Percentiles rank a stretch among this genome's conserved stretches.
These are phyloP conservation scores for Hirudo medicinalis DNA, from an alignment of 1,140 invertebrate species.

Conservation along the genomic window DNA sequence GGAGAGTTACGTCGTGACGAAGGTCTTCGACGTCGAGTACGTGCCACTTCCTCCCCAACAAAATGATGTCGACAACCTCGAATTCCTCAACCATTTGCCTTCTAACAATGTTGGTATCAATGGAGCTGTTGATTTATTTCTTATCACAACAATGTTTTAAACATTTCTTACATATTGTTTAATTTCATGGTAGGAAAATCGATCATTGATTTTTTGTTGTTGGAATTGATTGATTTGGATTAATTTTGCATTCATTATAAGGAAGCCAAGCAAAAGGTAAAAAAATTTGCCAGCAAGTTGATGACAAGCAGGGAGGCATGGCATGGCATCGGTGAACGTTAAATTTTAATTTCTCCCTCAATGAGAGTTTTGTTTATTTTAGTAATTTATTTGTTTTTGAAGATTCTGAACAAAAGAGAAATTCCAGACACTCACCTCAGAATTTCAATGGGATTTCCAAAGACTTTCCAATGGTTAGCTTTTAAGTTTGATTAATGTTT, in stretches of 20 bases:
- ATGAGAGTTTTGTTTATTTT: too few relatives aligned
- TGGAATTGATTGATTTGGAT: background rate
- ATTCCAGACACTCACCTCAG: too few relatives aligned
- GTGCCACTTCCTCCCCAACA: conserved; percentile 24
- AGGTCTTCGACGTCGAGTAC: conserved; percentile 41
- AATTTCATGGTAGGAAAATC: background rate
- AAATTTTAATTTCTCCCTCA: too few relatives aligned
- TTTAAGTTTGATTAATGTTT: too few relatives aligned
- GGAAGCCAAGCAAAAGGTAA: conserved; percentile 20
- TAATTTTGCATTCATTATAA: background rate
- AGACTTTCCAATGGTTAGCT: too few relatives aligned
- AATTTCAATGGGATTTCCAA: too few relatives aligned
- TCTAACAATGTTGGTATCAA: conserved; percentile 13
- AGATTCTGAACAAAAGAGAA: too few relatives aligned
- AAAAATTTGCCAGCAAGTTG: conserved; percentile 23
- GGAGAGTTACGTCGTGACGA: conserved; percentile 39
- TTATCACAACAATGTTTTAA: background rate
- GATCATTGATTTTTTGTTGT: too few relatives aligned
- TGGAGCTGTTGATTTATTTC: background rate
- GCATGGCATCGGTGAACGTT: conserved; percentile 8
- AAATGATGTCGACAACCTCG: conserved; percentile 34
- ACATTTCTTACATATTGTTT: background rate
- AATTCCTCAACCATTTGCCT: conserved; percentile 34
- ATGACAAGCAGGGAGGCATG: conserved; percentile 19
- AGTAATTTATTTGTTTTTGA: too few relatives aligned